Percentiles rank a stretch among this genome's conserved stretches.
These are phyloP conservation scores for Sycophila sp. DNA, from an alignment of 1,140 invertebrate species.

Conservation along the genomic window DNA sequence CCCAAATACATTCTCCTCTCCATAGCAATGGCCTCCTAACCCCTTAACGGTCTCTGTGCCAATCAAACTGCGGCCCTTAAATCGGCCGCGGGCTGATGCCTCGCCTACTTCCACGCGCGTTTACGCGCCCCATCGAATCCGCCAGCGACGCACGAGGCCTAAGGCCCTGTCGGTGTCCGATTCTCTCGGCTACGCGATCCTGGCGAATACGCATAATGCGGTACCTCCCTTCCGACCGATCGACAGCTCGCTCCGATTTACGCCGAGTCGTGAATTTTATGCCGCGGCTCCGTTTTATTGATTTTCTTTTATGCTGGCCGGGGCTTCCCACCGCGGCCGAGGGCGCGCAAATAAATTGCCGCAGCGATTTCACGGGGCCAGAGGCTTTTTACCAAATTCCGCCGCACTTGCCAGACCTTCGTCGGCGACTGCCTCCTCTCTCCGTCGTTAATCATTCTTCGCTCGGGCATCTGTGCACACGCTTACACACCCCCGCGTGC, in stretches of 20 bases:
- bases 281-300: background rate
- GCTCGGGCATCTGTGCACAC: no score
- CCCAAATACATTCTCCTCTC: conserved; percentile 39
- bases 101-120: background rate
- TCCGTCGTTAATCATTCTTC: no score
- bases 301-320: conserved; percentile 3
- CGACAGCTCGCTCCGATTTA: background rate
- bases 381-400: no score
- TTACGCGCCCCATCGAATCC: background rate
- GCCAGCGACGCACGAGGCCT: no score
- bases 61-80: conserved; percentile 23
- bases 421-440: no score
- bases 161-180: background rate
- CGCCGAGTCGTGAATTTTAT: background rate
- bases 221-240: no score
- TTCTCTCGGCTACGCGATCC: background rate
- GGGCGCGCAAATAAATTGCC: background rate
- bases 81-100: background rate
- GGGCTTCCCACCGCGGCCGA: background rate
- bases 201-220: background rate
- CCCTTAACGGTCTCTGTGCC: conserved; percentile 34
- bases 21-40: conserved; percentile 36
- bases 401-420: no score
- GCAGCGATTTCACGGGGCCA: no score
- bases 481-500: no score